These are phyloP conservation scores for Rhaphigaster nebulosa DNA, from an alignment of 2,888 invertebrate species.

Conservation along the genomic window DNA sequence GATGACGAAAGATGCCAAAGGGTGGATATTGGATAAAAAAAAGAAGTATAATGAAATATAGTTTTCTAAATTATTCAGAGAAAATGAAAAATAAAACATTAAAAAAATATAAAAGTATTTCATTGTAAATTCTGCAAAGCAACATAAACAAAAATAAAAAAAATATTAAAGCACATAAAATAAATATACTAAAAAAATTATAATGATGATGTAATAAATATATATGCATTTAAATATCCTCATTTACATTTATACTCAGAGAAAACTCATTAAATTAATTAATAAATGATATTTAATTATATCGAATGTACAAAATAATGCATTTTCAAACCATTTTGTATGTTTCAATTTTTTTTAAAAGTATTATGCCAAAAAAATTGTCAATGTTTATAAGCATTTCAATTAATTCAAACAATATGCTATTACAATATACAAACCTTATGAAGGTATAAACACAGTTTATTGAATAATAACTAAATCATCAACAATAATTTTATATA, in stretches of 20 bases:
- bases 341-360: no score
- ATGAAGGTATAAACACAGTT: no score
- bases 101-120: not conserved
- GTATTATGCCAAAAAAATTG: no score
- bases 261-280: not conserved
- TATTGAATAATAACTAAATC: no score
- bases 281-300: not conserved
- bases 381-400: no score
- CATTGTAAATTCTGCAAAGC: not conserved
- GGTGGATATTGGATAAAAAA: not conserved
- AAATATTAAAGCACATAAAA: not conserved
- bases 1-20: not conserved
- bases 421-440: no score
- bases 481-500: no score
- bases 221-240: not conserved
- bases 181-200: not conserved
- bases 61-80: not conserved
- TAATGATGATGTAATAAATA: not conserved
- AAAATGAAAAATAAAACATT: not conserved
- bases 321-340: no score
- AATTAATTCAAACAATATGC: no score
- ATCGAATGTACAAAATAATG: no score
- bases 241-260: not conserved
- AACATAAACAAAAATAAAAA: not conserved
- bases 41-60: not conserved